Conservation (phyloP, 2,888 invertebrate species). For the Drosophila acutilabella region DNA sequence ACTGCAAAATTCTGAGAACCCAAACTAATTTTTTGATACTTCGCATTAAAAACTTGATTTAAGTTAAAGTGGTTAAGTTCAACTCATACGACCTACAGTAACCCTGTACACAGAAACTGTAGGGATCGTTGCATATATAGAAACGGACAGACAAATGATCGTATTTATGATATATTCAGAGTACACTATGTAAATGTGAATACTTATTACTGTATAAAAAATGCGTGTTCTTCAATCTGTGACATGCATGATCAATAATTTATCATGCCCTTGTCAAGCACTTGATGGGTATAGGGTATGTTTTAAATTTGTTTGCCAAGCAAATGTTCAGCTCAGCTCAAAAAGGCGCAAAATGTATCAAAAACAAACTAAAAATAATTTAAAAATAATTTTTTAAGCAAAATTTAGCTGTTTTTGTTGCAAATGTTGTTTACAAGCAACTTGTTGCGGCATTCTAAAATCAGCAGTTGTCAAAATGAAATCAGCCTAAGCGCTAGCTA, state of each 20-base stretch:
- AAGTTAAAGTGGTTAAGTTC: too few species aligned
- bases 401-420: conserved; percentile 2
- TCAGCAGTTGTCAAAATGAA: conserved; percentile 14
- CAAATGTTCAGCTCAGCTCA: conserved; percentile 1
- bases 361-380: background rate
- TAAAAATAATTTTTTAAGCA: background rate
- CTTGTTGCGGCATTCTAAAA: conserved; percentile 35
- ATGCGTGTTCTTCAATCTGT: conserved; percentile 1
- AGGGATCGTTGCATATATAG: background rate
- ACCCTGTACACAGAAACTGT: background rate
- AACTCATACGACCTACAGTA: background rate
- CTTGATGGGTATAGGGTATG: conserved; percentile 7
- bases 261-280: conserved; percentile 7
- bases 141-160: background rate
- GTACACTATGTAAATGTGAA: background rate
- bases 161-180: background rate
- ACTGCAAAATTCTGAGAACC: too few species aligned
- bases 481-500: conserved; percentile 38
- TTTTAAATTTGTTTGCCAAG: background rate
- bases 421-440: background rate
- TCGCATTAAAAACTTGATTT: too few species aligned
- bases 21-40: too few species aligned
- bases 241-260: conserved; percentile 6
- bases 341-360: background rate
- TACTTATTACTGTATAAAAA: background rate